Evolutionary conservation across 2,797 vertebrate species (phyloP).

Genomic region (Hyperoplus immaculatus): DNA sequence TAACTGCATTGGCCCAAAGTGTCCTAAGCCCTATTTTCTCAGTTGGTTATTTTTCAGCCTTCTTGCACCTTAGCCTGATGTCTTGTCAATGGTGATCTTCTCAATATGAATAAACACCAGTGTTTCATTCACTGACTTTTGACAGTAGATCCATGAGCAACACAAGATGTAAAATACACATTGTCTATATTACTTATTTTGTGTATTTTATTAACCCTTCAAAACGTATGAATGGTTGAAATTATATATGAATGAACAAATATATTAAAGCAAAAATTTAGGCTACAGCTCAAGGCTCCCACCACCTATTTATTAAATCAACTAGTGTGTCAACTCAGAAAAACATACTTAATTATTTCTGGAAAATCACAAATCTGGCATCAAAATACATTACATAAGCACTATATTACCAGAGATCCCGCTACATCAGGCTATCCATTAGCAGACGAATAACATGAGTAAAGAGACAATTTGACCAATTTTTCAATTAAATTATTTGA

Average conservation of each 20-base stretch:
- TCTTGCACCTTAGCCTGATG: background rate
- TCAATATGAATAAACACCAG: background rate
- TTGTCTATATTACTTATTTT: background rate
- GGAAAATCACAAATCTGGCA: conserved; percentile 10
- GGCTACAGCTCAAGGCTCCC: background rate
- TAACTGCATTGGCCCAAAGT: background rate
- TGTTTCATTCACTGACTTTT: background rate
- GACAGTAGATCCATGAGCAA: background rate
- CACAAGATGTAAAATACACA: background rate
- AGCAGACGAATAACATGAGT: background rate
- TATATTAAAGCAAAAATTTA: background rate
- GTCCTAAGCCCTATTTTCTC: background rate
- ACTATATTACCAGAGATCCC: background rate
- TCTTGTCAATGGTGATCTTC: background rate
- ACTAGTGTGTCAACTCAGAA: background rate
- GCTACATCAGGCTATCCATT: background rate
- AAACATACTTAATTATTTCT: background rate
- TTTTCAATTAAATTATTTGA: background rate
- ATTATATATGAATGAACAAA: background rate
- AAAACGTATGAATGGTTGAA: background rate
- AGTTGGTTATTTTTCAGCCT: background rate
- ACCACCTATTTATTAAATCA: conserved; percentile 1
- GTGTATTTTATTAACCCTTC: background rate
- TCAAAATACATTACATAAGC: conserved; percentile 2
- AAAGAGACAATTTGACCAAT: background rate